phyloP scores from a whole-genome alignment of 2,888 invertebrate species.

The Trichogramma dendrolimi region DNA sequence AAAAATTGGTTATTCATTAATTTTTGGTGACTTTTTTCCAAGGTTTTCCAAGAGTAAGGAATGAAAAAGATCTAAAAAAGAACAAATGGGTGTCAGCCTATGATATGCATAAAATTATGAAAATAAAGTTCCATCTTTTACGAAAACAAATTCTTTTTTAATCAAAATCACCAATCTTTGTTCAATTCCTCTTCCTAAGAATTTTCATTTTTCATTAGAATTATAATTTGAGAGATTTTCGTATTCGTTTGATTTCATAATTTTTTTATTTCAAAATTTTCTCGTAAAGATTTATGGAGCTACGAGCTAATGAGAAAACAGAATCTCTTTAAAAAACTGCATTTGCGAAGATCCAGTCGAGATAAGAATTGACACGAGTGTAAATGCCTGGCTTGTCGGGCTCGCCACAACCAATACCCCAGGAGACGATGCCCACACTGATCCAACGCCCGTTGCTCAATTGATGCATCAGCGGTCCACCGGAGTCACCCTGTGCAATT shows the following conservation, averaged over 20 bases:
- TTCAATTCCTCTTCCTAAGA: neutral
- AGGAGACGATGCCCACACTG: conserved; percentile 76
- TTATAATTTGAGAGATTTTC: too few species aligned
- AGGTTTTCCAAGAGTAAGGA: neutral
- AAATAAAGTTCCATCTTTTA: conserved; percentile 47
- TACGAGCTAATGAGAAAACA: too few species aligned
- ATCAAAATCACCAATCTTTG: neutral
- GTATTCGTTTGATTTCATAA: neutral
- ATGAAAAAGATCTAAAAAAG: neutral
- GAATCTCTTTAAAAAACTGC: conserved; percentile 51
- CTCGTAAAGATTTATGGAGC: too few species aligned
- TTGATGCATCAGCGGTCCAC: conserved; percentile 76
- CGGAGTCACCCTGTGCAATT: conserved; percentile 69
- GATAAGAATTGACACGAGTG: conserved; percentile 67
- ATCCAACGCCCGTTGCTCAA: conserved; percentile 73
- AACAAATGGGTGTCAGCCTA: conserved; percentile 36
- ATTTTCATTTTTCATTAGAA: neutral
- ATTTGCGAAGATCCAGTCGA: conserved; percentile 67
- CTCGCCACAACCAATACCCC: conserved; percentile 79
- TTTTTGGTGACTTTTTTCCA: too few species aligned
- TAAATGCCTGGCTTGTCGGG: conserved; percentile 75
- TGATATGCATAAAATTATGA: conserved; percentile 34
- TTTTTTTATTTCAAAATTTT: neutral
- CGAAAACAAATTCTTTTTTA: conserved; percentile 17
- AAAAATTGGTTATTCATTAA: too few species aligned